A percentile compares a stretch with the other conserved stretches of the same genome.
Evolutionary conservation across 2,797 vertebrate species (phyloP).

Genomic region (Neostethus bicornis): DNA sequence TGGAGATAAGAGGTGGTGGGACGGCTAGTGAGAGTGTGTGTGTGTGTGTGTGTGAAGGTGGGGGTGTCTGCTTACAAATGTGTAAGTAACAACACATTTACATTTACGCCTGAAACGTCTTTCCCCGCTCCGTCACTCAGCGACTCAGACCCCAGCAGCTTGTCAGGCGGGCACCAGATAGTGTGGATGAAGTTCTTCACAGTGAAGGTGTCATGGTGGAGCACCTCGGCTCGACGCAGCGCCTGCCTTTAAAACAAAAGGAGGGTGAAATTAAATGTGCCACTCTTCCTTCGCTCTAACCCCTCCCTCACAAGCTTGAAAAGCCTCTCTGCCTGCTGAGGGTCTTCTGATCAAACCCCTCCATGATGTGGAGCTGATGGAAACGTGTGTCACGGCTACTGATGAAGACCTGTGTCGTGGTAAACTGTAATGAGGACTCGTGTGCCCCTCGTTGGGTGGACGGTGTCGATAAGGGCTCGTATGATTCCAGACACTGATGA

Average conservation of each 20-base stretch:
- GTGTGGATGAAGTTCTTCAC: constrained; percentile 75
- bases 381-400: constrained; percentile 7
- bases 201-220: constrained; percentile 72
- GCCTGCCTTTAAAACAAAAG: constrained; percentile 32
- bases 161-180: constrained; percentile 66
- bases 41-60: no score
- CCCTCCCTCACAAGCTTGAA: constrained; percentile 21
- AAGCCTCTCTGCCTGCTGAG: not conserved
- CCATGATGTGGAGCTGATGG: constrained; percentile 18
- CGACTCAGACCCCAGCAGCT: constrained; percentile 69
- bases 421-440: no score
- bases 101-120: constrained; percentile 72
- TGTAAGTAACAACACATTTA: constrained; percentile 82
- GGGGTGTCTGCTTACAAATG: constrained; percentile 57
- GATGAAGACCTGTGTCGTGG: no score
- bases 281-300: constrained; percentile 32
- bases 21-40: no score
- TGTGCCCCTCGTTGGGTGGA: no score
- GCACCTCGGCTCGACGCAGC: constrained; percentile 54
- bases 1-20: not conserved
- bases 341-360: not conserved
- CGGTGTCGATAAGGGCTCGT: no score
- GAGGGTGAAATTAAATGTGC: constrained; percentile 47
- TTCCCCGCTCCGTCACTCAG: constrained; percentile 67
- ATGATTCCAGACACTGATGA: no score